These are phyloP conservation scores for Hydrolagus affinis DNA, from an alignment of 2,113 vertebrate genomes.

Conservation along the genomic window DNA sequence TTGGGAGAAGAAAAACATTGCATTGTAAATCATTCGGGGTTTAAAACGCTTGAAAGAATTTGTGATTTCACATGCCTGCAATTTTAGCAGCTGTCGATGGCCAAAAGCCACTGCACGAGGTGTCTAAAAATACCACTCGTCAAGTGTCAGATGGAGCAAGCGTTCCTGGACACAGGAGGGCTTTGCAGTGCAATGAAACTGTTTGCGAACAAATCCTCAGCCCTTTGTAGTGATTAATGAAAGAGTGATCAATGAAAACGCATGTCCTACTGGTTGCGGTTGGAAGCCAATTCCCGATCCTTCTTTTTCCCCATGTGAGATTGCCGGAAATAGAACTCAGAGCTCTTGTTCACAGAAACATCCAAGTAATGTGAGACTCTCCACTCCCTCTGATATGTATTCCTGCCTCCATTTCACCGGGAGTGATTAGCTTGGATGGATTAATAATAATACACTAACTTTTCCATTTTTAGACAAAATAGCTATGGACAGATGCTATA, in stretches of 20 bases:
- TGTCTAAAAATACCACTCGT: background rate
- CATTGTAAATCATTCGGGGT: too few relatives aligned
- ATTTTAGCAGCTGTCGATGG: background rate
- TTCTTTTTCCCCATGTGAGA: background rate
- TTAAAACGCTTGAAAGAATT: too few relatives aligned
- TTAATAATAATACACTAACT: background rate
- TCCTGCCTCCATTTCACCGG: background rate
- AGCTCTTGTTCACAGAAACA: background rate
- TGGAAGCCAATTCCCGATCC: background rate
- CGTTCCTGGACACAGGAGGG: too few relatives aligned
- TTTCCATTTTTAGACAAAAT: constrained; percentile 12
- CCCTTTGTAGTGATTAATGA: too few relatives aligned
- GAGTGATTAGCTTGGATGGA: background rate
- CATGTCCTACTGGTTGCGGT: background rate
- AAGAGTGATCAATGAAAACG: background rate
- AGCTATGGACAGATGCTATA: background rate
- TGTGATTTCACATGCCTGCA: too few relatives aligned
- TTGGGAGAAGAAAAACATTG: too few relatives aligned
- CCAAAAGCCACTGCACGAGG: background rate
- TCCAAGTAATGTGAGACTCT: background rate
- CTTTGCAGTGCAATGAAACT: background rate
- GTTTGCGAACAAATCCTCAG: background rate
- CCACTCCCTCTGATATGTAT: background rate
- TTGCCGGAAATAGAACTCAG: background rate
- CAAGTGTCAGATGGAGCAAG: background rate